Evolutionary conservation across 1,140 invertebrate species (phyloP), one percentile per base, ranked within the genome.

Genomic region (Philaenus spumarius): DNA sequence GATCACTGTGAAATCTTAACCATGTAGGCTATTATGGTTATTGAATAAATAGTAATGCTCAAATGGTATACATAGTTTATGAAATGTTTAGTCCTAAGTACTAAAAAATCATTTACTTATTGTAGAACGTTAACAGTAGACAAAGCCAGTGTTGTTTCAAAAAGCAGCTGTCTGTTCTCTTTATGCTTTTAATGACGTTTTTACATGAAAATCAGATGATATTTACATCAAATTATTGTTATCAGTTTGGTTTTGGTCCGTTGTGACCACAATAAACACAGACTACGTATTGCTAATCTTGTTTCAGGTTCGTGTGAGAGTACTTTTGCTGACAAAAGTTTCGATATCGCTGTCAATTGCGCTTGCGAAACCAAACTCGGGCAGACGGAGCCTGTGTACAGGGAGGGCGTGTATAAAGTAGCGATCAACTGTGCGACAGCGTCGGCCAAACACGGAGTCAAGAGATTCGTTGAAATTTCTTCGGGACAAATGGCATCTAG

Each of bases 291-390:
- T n/a, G n/a, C n/a, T n/a, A n/a, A n/a, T n/a, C 26, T 4, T 30
- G 26, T 30, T 30, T 4, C 9, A 90, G 88, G 77, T 66, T 89
- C 86, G 63, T 89, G 86, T 70, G 82, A 89, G 67, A 80, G 79
- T 68, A 89, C 87, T 1, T 86, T 93, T 70, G 72, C 77, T 62
- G 72, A 78, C 19, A 79, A 79, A 1, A 68, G 73, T 9, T 90
- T 89, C 80, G 85, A 88, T 69, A 84, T 83, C 75, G 87, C 92
- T 22, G 82, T 93, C 47, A 95, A 95, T 75, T 89, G 91, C 69
- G 91, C 93, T 11, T 88, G 88, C 6, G 92, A 96, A 75, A 95
- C 91, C 1, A 89, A 92, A 73, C 81, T 82, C 61, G 87, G 88
- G 17, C 90, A 94, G 77, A 86, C 85, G 34, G 90, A 94, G 72